Evolutionary conservation across 2,888 invertebrate species (phyloP).

Genomic region (Archips xylosteana): DNA sequence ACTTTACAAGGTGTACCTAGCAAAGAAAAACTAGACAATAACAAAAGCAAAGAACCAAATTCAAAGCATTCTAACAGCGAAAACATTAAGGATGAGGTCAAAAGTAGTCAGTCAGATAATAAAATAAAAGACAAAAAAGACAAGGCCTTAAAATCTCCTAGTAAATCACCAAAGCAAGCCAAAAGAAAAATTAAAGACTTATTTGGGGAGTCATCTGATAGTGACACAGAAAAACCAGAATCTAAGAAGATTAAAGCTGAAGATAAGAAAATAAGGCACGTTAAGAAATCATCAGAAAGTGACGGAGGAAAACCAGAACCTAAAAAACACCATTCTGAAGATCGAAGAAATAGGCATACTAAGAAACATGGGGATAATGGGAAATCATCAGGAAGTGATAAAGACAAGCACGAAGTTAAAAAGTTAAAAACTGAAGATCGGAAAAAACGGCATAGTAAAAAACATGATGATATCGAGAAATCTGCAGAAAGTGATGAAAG

Average conservation of each 20-base stretch:
- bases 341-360: not conserved
- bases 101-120: constrained; percentile 42
- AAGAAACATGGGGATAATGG: not conserved
- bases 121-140: constrained; percentile 45
- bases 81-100: constrained; percentile 42
- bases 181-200: constrained; percentile 80
- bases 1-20: constrained; percentile 73
- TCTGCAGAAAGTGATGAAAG: constrained; percentile 12
- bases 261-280: not conserved
- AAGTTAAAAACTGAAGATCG: not conserved
- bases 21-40: constrained; percentile 45
- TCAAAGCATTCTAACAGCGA: constrained; percentile 41
- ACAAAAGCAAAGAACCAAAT: constrained; percentile 42
- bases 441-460: not conserved
- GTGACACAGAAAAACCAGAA: constrained; percentile 59
- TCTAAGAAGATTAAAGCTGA: not conserved
- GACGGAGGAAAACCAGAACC: not conserved
- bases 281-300: not conserved
- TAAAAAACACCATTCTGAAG: not conserved
- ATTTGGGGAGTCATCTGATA: constrained; percentile 82
- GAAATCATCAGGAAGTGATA: not conserved
- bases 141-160: constrained; percentile 51
- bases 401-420: not conserved
- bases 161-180: constrained; percentile 59
- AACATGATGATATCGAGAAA: not conserved